phyloP scores from a whole-genome alignment of 1,140 invertebrate species.

The Hypsibius dujardini region DNA sequence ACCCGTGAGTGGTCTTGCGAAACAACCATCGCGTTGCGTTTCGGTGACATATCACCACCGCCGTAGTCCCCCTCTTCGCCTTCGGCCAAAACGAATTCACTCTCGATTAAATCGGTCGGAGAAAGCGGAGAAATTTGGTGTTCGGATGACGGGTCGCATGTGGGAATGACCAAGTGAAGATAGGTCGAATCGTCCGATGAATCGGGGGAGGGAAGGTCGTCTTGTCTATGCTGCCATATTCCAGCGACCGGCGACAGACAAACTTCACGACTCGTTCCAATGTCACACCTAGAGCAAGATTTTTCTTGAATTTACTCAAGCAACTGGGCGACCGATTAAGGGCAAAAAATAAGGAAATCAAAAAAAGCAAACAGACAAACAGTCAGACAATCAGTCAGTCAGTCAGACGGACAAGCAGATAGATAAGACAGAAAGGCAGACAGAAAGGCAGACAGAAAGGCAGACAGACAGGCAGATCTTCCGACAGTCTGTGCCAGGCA shows the following conservation, averaged over 20 bases:
- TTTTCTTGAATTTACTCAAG: too few species aligned
- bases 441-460: too few species aligned
- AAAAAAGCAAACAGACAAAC: neutral
- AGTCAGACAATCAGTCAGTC: neutral
- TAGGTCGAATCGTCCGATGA: neutral
- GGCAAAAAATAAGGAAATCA: neutral
- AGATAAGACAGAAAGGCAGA: too few species aligned
- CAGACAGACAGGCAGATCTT: too few species aligned
- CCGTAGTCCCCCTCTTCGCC: constrained; percentile 1
- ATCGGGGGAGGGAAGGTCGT: neutral
- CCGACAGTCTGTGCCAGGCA: too few species aligned
- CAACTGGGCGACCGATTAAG: neutral
- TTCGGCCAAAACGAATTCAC: neutral
- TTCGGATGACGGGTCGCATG: neutral
- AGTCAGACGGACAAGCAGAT: too few species aligned
- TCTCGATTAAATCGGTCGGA: neutral
- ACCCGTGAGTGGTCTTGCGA: neutral
- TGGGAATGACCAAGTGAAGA: neutral
- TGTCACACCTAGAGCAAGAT: too few species aligned
- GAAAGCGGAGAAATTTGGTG: too few species aligned
- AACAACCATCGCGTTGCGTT: neutral
- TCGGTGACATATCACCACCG: neutral
- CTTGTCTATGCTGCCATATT: neutral
- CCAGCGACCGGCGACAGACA: neutral
- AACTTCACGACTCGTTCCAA: too few species aligned